Evolutionary conservation across 1,140 invertebrate species (phyloP), one percentile per base, ranked within the genome.

Genomic region (Ceratitis capitata): DNA sequence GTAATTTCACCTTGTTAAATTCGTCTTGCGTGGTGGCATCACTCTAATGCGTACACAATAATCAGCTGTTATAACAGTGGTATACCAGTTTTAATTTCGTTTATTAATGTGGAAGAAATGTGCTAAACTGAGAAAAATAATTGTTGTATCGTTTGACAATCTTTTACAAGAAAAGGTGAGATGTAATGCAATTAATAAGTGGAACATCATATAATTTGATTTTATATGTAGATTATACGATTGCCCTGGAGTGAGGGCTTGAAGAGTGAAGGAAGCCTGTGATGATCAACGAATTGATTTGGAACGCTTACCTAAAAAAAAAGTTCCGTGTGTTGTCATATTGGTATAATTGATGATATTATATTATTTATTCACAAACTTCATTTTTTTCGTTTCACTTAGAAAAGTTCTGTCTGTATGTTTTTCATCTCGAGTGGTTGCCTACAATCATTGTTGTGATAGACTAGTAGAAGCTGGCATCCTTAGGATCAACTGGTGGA

Each of bases 1-100:
- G n/a, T n/a, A n/a, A n/a, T n/a, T n/a, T n/a, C n/a, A n/a, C n/a
- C n/a, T n/a, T n/a, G n/a, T n/a, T n/a, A n/a, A n/a, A n/a, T n/a
- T n/a, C n/a, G n/a, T n/a, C n/a, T n/a, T n/a, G n/a, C n/a, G n/a
- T n/a, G 23, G 51, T 56, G 51, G 51, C 51, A 56, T 56, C 51
- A 23, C 51, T 56, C 14, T 2, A n/a, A 56, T 56, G 23, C 51
- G 51, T 56, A 56, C 51, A 56, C 51, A 56, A 42, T 45, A 64
- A 84, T 61, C 35, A 49, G 32, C 19, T 82, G 83, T 84, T 56
- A 49, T 58, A 35, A 84, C 32, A 35, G 16, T n/a, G 64, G 39
- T 45, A 56, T 84, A 42, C 32, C 3, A 39, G 83, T 61, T 32
- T 3, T 32, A 4, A 16, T 58, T 42, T 84, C 16, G 26, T 10